Base-by-base conservation (phyloP, 2,888 invertebrate genomes). In the Eupeodes latifasciatus region DNA sequence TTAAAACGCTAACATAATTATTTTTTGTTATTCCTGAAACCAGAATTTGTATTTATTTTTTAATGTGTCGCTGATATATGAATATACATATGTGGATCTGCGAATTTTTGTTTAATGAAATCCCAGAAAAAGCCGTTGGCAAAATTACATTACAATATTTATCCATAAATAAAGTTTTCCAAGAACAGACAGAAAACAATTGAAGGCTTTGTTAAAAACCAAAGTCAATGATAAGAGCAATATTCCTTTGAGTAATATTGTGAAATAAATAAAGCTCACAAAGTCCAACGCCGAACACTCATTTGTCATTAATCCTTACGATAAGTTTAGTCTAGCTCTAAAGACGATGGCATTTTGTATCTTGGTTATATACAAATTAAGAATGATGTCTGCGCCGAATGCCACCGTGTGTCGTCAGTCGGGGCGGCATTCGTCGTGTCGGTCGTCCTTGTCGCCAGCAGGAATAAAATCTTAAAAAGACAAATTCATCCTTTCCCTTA, bases 401-500 rank as follows among this genome's bases (percentile, higher is more conserved):
- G 27, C 51, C 53, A 7, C 6, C 9, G 40, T 9, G 40, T 5
- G 40, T 27, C 27, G 27, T 27, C 3, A 0, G 27, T 27, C 27
- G 27, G 27, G 27, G 27, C 27, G 27, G 27, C 27, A 27, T 27
- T 27, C 40, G 40, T 40, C 9, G 9, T n/a, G n/a, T n/a, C n/a
- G n/a, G n/a, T 7, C 5, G 40, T 40, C 9, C 6, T 40, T 9
- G 40, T 40, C 40, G 40, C 40, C 40, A 40, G 14, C 44, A 72
- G 72, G 9, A 59, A 72, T 10, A 40, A 40, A 81, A 61, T 44
- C 34, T 66, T 44, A 27, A 19, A 49, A 16, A 51, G 34, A 81
- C 14, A 59, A 67, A 34, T 61, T 69, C n/a, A 76, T 40, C 9
- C 51, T 76, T 67, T 14, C 67, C 16, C 75, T 57, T 57, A 75